phyloP scores from a whole-genome alignment of 64 coral and sea anemone genomes.

The Pocillopora damicornis region DNA sequence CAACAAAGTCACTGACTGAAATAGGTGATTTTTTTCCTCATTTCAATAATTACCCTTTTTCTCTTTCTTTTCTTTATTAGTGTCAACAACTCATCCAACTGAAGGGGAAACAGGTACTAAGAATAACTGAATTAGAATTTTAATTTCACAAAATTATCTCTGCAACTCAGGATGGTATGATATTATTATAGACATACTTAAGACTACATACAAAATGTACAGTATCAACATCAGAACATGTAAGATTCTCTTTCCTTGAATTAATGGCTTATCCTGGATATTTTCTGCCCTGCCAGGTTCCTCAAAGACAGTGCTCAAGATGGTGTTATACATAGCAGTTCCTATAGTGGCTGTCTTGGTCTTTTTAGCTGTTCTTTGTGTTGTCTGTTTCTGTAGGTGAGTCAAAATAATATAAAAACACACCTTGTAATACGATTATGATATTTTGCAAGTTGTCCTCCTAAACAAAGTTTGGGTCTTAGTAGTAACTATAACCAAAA shows the following conservation, averaged over 20 bases:
- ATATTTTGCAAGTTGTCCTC: neutral
- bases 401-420: neutral
- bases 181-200: no score
- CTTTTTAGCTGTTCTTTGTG: neutral
- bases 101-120: neutral
- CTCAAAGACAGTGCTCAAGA: neutral
- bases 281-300: neutral
- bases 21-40: no score
- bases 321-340: slow-evolving; percentile 14
- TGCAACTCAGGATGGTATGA: no score
- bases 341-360: slow-evolving; percentile 17
- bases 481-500: no score
- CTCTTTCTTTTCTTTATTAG: neutral
- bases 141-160: no score
- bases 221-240: no score
- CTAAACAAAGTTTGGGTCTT: neutral
- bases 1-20: no score
- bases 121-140: neutral
- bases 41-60: no score
- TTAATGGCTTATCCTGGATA: neutral
- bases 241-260: no score
- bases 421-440: neutral
- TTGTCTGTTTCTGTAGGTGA: slow-evolving; percentile 23
- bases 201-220: no score
- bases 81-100: neutral